Percentiles rank a stretch among this genome's conserved stretches.
These are phyloP conservation scores for Helicoverpa assulta DNA, from an alignment of 2,888 invertebrate genomes.

Conservation along the genomic window DNA sequence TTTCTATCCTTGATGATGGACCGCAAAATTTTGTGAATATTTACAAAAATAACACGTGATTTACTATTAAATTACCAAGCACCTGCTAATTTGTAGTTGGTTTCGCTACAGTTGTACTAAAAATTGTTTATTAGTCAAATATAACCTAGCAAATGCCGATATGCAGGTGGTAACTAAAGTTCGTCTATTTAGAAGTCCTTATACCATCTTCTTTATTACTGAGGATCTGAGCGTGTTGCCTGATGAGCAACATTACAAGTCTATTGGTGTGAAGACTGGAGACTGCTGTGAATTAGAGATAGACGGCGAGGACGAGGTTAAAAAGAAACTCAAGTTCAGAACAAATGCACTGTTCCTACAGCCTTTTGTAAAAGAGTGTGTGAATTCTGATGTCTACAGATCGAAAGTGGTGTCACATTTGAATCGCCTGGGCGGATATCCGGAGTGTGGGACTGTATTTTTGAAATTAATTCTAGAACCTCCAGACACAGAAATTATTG, in stretches of 20 bases:
- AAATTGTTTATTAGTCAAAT: slow-evolving; percentile 12
- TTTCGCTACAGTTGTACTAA: background rate
- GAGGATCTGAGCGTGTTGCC: slow-evolving; percentile 74
- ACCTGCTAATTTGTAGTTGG: slow-evolving; percentile 10
- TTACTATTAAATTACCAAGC: slow-evolving; percentile 10
- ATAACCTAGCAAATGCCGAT: slow-evolving; percentile 74
- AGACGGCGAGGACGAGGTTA: slow-evolving; percentile 55
- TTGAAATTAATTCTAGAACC: slow-evolving; percentile 88
- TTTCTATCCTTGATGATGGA: background rate
- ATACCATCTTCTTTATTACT: slow-evolving; percentile 76
- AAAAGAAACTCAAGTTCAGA: slow-evolving; percentile 68
- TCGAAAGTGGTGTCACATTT: slow-evolving; percentile 75
- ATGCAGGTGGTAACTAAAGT: slow-evolving; percentile 81
- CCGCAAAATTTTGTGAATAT: slow-evolving; percentile 32
- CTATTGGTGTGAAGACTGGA: slow-evolving; percentile 73
- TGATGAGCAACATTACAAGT: slow-evolving; percentile 70
- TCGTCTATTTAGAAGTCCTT: slow-evolving; percentile 75
- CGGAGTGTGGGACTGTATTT: slow-evolving; percentile 71
- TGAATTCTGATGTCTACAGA: slow-evolving; percentile 78
- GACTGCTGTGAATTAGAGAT: slow-evolving; percentile 67
- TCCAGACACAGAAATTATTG: slow-evolving; percentile 91
- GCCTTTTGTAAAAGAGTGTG: slow-evolving; percentile 79
- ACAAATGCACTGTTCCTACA: slow-evolving; percentile 78
- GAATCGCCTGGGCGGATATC: slow-evolving; percentile 69
- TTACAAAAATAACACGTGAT: slow-evolving; percentile 13